A percentile compares a stretch with the other conserved stretches of the same genome.
These are phyloP conservation scores for Petrocephalus schoutedeni DNA, from an alignment of 2,797 vertebrate genomes.

Conservation along the genomic window DNA sequence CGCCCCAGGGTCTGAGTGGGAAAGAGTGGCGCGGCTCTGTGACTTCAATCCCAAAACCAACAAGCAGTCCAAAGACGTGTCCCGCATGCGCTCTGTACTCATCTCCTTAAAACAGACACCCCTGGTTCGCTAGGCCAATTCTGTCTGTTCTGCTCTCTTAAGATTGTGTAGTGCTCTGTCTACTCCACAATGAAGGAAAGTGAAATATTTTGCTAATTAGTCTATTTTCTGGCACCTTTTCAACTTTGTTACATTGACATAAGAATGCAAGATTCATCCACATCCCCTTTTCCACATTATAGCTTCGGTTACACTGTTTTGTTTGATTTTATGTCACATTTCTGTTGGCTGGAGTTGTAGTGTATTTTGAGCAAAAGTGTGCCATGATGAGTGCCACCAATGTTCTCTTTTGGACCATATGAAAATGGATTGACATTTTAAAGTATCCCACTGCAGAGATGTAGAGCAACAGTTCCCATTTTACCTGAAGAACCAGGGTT, in stretches of 20 bases:
- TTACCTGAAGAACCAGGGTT: neutral
- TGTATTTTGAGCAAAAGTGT: neutral
- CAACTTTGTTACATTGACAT: conserved; percentile 14
- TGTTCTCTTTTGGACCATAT: neutral
- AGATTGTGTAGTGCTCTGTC: conserved; percentile 7
- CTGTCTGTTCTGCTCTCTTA: neutral
- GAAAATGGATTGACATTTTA: neutral
- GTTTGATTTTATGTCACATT: neutral
- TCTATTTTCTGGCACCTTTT: conserved; percentile 17
- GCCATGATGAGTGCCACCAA: neutral
- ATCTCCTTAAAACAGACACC: conserved; percentile 42
- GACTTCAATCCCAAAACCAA: conserved; percentile 65
- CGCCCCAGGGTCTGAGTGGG: conserved; percentile 85
- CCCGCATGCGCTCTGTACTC: conserved; percentile 78
- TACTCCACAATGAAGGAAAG: neutral
- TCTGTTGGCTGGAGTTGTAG: neutral
- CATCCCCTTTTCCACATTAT: neutral
- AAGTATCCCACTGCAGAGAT: neutral
- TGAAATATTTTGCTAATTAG: conserved; percentile 11
- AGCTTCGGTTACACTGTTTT: neutral
- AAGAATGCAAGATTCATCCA: conserved; percentile 5
- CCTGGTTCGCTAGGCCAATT: conserved; percentile 53
- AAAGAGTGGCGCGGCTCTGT: conserved; percentile 91
- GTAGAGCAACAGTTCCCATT: neutral
- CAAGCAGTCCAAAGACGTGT: conserved; percentile 93